phyloP scores from a whole-genome alignment of 2,113 vertebrate species.

The Antechinus stuartii region DNA sequence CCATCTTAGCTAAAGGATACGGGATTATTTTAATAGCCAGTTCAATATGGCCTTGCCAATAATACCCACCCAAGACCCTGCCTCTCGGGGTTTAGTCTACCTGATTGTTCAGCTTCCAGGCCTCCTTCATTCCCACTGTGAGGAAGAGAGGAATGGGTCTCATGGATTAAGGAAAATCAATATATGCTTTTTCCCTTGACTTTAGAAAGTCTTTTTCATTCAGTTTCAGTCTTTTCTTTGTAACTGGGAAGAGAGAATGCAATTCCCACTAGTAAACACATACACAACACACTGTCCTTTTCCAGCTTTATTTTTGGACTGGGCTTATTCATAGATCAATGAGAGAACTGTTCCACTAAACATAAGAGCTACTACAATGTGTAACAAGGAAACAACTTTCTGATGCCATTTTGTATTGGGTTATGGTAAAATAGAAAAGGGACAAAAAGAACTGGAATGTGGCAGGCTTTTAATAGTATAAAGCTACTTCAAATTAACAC shows the following conservation, averaged over 20 bases:
- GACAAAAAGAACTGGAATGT: not conserved
- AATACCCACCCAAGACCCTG: not conserved
- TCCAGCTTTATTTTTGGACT: not conserved
- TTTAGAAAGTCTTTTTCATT: not conserved
- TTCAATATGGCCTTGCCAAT: not conserved
- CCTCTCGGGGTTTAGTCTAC: not conserved
- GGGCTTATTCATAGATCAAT: not conserved
- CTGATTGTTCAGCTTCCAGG: not conserved
- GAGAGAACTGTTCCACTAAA: not conserved
- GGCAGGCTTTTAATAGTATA: not conserved
- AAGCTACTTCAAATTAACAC: not conserved
- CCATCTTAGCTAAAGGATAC: constrained; percentile 20
- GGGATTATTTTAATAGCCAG: not conserved
- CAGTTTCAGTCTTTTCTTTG: constrained; percentile 34
- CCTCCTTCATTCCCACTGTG: constrained; percentile 3
- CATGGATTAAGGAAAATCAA: not conserved
- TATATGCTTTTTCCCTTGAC: constrained; percentile 29
- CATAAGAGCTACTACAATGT: not conserved
- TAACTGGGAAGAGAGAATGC: not conserved
- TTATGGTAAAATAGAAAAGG: not conserved
- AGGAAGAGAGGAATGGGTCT: not conserved
- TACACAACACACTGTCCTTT: not conserved
- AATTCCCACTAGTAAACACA: not conserved
- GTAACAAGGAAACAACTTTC: not conserved
- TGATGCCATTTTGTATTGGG: not conserved